Evolutionary conservation across 2,888 invertebrate genomes (phyloP).

Genomic region (Bembecia ichneumoniformis): DNA sequence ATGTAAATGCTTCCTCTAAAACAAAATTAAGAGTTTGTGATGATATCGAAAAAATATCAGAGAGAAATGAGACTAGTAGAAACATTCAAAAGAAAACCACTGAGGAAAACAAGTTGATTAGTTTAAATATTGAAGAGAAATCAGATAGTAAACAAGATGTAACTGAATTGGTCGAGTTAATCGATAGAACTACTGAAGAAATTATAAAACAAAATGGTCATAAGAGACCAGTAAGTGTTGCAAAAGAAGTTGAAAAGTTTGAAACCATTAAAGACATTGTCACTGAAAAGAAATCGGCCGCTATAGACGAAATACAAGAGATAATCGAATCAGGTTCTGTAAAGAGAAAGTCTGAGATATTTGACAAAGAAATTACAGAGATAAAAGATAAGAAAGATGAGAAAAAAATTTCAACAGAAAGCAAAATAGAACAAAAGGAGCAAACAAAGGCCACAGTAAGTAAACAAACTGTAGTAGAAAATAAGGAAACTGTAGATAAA

Average conservation of each 20-base stretch:
- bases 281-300: slow-evolving; percentile 20
- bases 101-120: not conserved
- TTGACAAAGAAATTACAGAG: slow-evolving; percentile 13
- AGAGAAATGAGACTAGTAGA: slow-evolving; percentile 1
- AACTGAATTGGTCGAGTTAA: slow-evolving; percentile 12
- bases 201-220: slow-evolving; percentile 12
- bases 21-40: not conserved
- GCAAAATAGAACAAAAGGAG: not conserved
- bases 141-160: slow-evolving; percentile 7
- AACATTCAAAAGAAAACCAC: not conserved
- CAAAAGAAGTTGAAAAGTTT: slow-evolving; percentile 17
- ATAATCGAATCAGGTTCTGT: slow-evolving; percentile 24
- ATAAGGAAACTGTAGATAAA: slow-evolving; percentile 7
- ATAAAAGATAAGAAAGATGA: slow-evolving; percentile 4
- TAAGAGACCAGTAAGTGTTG: slow-evolving; percentile 11
- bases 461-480: slow-evolving; percentile 5
- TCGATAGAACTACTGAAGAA: slow-evolving; percentile 16
- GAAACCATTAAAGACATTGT: slow-evolving; percentile 12
- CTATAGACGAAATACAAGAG: slow-evolving; percentile 24
- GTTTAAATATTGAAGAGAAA: not conserved
- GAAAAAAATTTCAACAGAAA: not conserved
- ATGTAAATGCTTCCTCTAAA: not conserved
- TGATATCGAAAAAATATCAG: slow-evolving; percentile 2
- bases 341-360: slow-evolving; percentile 19
- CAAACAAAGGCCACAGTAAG: not conserved